Evolutionary conservation across 2,113 vertebrate species (phyloP).

Genomic region (Zosterops borbonicus): DNA sequence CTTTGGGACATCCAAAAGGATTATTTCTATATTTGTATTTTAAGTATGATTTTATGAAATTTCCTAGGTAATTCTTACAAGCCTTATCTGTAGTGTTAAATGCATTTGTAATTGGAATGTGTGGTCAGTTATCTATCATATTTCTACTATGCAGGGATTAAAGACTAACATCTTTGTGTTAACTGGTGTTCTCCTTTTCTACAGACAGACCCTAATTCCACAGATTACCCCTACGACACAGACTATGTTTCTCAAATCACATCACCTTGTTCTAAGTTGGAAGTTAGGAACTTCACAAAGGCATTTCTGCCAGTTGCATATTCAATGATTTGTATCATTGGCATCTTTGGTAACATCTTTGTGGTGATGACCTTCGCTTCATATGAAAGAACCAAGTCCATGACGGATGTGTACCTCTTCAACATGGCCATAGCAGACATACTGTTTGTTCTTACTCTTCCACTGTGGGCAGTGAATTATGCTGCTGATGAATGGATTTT

Average conservation of each 20-base stretch:
- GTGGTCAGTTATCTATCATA: not conserved
- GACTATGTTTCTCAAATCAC: not conserved
- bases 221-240: not conserved
- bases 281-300: slow-evolving; percentile 67
- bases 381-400: slow-evolving; percentile 85
- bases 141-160: not conserved
- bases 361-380: slow-evolving; percentile 86
- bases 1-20: not conserved
- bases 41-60: not conserved
- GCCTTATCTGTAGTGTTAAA: not conserved
- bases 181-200: not conserved
- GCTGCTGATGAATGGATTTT: slow-evolving; percentile 76
- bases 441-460: slow-evolving; percentile 84
- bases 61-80: not conserved
- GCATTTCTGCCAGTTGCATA: slow-evolving; percentile 72
- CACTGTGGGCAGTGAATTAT: slow-evolving; percentile 83
- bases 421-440: slow-evolving; percentile 91
- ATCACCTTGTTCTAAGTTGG: slow-evolving; percentile 17
- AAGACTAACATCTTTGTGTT: not conserved
- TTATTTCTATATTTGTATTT: not conserved
- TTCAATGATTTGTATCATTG: slow-evolving; percentile 81
- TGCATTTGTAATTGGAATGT: not conserved
- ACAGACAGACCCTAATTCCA: not conserved
- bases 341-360: slow-evolving; percentile 85
- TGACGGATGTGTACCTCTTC: slow-evolving; percentile 90